Evolutionary conservation across 2,797 vertebrate species (phyloP).

Genomic region (Oryzias sinensis): DNA sequence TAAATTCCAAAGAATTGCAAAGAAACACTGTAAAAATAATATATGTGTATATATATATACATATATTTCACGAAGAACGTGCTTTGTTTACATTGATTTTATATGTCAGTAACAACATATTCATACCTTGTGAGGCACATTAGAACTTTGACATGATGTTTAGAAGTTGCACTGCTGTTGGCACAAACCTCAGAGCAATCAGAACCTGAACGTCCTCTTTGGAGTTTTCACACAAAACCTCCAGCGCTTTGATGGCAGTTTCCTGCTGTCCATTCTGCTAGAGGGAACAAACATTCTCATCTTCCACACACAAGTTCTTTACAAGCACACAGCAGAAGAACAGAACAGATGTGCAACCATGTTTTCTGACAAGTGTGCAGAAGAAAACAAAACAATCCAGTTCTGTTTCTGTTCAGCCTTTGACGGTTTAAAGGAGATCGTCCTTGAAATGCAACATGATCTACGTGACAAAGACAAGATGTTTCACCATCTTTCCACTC

Average conservation of each 20-base stretch:
- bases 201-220: slow-evolving; percentile 79
- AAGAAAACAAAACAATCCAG: too few relatives aligned
- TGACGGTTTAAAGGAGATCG: too few relatives aligned
- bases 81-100: too few relatives aligned
- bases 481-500: slow-evolving; percentile 11
- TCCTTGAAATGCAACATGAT: slow-evolving; percentile 8
- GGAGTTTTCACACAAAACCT: slow-evolving; percentile 82
- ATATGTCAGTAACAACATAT: too few relatives aligned
- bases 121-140: too few relatives aligned
- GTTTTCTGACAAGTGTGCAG: too few relatives aligned
- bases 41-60: too few relatives aligned
- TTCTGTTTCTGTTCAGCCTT: not conserved
- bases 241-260: slow-evolving; percentile 83
- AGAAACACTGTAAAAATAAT: too few relatives aligned
- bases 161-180: not conserved
- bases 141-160: not conserved
- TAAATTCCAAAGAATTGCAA: too few relatives aligned
- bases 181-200: slow-evolving; percentile 84
- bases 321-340: not conserved
- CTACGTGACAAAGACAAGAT: slow-evolving; percentile 18
- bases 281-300: slow-evolving; percentile 33
- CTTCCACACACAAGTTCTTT: slow-evolving; percentile 7
- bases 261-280: slow-evolving; percentile 81
- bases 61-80: too few relatives aligned
- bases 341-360: too few relatives aligned